Percentiles rank a stretch among this genome's conserved stretches.
Evolutionary conservation across 2,113 vertebrate genomes (phyloP).

Genomic region (Boulengeromyrus knoepffleri): DNA sequence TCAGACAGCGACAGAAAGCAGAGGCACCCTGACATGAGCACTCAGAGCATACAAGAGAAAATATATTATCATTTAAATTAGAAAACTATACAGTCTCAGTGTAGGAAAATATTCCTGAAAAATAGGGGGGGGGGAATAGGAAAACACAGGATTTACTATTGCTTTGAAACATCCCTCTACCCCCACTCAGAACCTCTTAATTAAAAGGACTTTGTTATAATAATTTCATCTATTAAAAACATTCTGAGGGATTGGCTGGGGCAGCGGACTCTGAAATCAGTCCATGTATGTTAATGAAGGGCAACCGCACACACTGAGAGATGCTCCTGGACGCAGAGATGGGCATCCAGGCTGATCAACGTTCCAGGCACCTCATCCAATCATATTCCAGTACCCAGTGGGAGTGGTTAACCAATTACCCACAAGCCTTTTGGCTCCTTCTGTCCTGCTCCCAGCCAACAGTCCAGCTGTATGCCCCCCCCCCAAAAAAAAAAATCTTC

Average conservation of each 20-base stretch:
- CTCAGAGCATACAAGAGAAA: slow-evolving; percentile 53
- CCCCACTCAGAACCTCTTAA: slow-evolving; percentile 29
- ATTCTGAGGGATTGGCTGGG: slow-evolving; percentile 39
- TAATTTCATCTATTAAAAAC: slow-evolving; percentile 46
- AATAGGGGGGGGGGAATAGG: slow-evolving; percentile 32
- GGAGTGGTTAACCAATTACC: slow-evolving; percentile 30
- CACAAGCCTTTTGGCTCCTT: slow-evolving; percentile 7
- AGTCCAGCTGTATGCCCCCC: slow-evolving; percentile 58
- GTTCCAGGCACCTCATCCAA: slow-evolving; percentile 23
- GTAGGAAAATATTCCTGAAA: slow-evolving; percentile 59
- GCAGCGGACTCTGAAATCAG: slow-evolving; percentile 53
- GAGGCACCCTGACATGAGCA: slow-evolving; percentile 35
- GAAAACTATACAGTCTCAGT: slow-evolving; percentile 69
- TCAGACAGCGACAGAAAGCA: slow-evolving; percentile 25
- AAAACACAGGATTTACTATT: slow-evolving; percentile 36
- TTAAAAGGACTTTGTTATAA: slow-evolving; percentile 46
- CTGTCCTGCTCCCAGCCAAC: slow-evolving; percentile 46
- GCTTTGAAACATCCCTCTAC: slow-evolving; percentile 30
- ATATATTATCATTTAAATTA: slow-evolving; percentile 86
- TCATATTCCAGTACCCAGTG: slow-evolving; percentile 22
- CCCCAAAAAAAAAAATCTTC: slow-evolving; percentile 1
- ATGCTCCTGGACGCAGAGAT: slow-evolving; percentile 10
- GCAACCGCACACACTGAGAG: not conserved
- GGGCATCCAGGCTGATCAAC: slow-evolving; percentile 22
- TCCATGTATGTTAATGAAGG: slow-evolving; percentile 38